These are phyloP conservation scores for Ametastegia equiseti DNA, from an alignment of 2,888 invertebrate species.

Conservation along the genomic window DNA sequence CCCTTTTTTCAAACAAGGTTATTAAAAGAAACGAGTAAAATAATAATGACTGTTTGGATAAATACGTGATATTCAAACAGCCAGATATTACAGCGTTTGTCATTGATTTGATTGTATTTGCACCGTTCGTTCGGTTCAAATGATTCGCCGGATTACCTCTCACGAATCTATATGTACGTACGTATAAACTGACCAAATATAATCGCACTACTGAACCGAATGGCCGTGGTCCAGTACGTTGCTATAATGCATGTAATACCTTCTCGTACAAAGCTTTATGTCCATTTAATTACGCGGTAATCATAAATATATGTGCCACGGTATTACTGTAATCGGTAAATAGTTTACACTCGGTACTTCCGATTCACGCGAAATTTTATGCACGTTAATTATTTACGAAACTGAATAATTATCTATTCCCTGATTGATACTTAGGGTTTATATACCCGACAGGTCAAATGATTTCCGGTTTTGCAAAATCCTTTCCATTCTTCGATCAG, in stretches of 20 bases:
- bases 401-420: too few relatives aligned
- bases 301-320: background rate
- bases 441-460: too few relatives aligned
- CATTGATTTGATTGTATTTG: background rate
- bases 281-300: background rate
- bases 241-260: background rate
- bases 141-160: background rate
- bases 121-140: background rate
- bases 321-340: background rate
- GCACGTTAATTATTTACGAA: too few relatives aligned
- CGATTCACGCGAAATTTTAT: background rate
- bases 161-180: too few relatives aligned
- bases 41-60: background rate
- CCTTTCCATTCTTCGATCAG: too few relatives aligned
- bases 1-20: too few relatives aligned
- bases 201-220: background rate
- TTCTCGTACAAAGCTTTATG: background rate
- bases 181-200: background rate
- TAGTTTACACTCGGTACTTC: background rate
- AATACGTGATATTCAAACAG: background rate
- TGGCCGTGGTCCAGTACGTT: background rate
- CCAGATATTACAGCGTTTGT: slow-evolving; percentile 5
- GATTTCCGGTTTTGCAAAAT: too few relatives aligned
- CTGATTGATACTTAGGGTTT: too few relatives aligned
- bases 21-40: too few relatives aligned